phyloP scores from a whole-genome alignment of 2,113 vertebrate species.

The Alosa alosa region DNA sequence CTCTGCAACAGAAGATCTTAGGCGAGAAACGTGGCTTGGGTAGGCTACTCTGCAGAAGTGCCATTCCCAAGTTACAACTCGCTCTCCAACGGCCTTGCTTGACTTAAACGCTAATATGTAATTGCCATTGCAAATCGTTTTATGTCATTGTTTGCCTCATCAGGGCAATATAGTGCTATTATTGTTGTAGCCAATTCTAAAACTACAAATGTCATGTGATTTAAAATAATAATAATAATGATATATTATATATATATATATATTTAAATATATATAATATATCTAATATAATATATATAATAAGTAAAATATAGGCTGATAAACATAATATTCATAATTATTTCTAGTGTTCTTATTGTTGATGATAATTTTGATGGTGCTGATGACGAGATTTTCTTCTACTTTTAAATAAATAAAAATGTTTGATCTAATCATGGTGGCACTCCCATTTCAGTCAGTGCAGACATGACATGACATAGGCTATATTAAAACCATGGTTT shows the following conservation, averaged over 20 bases:
- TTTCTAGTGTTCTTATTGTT: background rate
- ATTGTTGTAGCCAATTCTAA: background rate
- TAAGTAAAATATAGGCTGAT: background rate
- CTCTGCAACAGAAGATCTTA: slow-evolving; percentile 72
- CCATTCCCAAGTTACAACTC: slow-evolving; percentile 52
- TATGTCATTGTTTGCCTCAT: background rate
- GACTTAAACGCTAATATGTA: slow-evolving; percentile 1
- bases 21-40: slow-evolving; percentile 56
- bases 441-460: background rate
- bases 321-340: background rate
- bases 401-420: no score
- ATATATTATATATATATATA: no score
- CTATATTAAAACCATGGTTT: background rate
- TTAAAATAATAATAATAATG: background rate
- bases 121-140: background rate
- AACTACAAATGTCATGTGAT: background rate
- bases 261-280: no score
- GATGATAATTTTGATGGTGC: no score
- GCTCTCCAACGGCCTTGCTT: background rate
- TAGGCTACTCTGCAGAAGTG: slow-evolving; percentile 38
- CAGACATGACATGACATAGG: background rate
- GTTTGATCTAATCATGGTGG: background rate
- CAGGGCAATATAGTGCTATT: background rate
- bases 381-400: no score
- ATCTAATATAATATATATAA: no score